phyloP scores from a whole-genome alignment of 2,797 vertebrate species.

The Spinus olivaceus region DNA sequence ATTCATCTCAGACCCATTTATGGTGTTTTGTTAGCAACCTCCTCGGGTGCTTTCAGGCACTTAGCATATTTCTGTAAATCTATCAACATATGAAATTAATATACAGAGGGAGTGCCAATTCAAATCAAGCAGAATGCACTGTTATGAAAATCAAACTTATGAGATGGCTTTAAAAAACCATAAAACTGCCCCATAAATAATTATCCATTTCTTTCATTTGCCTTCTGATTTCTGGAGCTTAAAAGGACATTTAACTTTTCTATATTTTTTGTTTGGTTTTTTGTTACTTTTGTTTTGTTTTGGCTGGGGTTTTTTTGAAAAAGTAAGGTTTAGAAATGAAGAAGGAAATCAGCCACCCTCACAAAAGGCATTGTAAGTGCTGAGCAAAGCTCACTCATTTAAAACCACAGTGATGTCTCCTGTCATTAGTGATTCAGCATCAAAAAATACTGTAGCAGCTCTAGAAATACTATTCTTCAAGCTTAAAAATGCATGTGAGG shows the following conservation, averaged over 20 bases:
- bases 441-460: not conserved
- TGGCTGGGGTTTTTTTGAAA: not conserved
- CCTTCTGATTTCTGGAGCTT: not conserved
- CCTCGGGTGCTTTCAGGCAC: conserved; percentile 18
- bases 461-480: not conserved
- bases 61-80: conserved; percentile 23
- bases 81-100: conserved; percentile 45
- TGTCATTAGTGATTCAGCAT: not conserved
- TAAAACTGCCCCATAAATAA: not conserved
- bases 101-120: not conserved
- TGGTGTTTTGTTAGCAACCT: not conserved
- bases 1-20: not conserved
- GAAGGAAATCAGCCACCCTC: not conserved
- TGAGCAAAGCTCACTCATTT: not conserved
- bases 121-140: not conserved
- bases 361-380: not conserved
- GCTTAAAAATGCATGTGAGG: not conserved
- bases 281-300: not conserved
- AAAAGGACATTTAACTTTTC: not conserved
- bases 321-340: not conserved
- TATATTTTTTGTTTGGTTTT: not conserved
- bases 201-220: not conserved
- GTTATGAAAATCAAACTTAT: not conserved
- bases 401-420: not conserved
- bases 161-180: not conserved